phyloP scores from a whole-genome alignment of 2,797 vertebrate species.

The Crocidura indochinensis region DNA sequence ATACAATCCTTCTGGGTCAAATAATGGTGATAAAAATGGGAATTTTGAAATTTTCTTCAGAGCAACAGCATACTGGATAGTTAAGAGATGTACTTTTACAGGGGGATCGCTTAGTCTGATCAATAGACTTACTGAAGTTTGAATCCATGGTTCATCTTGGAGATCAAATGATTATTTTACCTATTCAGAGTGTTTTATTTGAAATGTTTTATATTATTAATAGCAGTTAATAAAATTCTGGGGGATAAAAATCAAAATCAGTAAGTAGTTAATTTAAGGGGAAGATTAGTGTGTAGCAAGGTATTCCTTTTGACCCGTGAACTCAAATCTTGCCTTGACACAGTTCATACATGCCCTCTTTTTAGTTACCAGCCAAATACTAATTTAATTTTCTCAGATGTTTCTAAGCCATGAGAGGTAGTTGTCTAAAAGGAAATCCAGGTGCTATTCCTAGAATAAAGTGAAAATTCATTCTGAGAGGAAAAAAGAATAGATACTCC shows the following conservation, averaged over 20 bases:
- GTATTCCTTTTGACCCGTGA: background rate
- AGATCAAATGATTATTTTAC: slow-evolving; percentile 39
- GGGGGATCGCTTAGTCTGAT: background rate
- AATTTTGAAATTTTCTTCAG: background rate
- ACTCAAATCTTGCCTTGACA: background rate
- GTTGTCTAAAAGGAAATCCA: slow-evolving; percentile 35
- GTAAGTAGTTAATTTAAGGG: background rate
- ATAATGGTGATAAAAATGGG: slow-evolving; percentile 2
- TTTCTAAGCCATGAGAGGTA: slow-evolving; percentile 63
- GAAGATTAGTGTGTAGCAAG: background rate
- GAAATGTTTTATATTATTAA: slow-evolving; percentile 3
- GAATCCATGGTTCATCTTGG: background rate
- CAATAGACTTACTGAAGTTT: background rate
- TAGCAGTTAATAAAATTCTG: slow-evolving; percentile 55
- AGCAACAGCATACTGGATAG: background rate
- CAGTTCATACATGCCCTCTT: slow-evolving; percentile 9
- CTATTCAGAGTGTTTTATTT: slow-evolving; percentile 33
- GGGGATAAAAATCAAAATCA: slow-evolving; percentile 47
- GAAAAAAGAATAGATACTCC: slow-evolving; percentile 40
- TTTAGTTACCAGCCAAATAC: slow-evolving; percentile 26
- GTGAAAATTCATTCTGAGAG: slow-evolving; percentile 71
- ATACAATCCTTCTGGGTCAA: slow-evolving; percentile 2
- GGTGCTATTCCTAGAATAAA: slow-evolving; percentile 26
- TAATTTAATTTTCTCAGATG: slow-evolving; percentile 63
- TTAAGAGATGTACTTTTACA: background rate